Conservation (phyloP, 2,113 vertebrate species). For the Gymnobelideus leadbeateri region DNA sequence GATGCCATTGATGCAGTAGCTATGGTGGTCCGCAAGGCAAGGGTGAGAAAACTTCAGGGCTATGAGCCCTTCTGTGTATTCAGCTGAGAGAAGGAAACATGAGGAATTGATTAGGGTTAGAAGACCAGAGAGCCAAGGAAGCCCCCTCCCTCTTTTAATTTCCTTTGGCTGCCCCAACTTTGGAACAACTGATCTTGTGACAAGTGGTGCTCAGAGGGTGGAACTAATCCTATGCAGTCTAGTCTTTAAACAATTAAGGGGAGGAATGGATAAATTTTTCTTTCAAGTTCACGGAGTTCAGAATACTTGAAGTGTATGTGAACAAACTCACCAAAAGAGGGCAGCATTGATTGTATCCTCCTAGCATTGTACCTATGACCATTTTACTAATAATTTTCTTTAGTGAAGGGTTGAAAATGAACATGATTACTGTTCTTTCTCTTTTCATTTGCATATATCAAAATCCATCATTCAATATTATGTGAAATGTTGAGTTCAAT, state of each 20-base stretch:
- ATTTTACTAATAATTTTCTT: fast-evolving
- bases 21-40: constrained; percentile 84
- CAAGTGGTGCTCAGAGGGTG: not conserved
- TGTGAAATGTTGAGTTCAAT: not conserved
- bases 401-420: not conserved
- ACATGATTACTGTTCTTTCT: not conserved
- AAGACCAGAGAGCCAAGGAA: too few species aligned
- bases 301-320: not conserved
- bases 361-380: not conserved
- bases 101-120: not conserved
- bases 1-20: constrained; percentile 85
- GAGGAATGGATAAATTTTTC: not conserved
- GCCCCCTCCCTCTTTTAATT: not conserved
- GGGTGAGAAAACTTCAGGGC: constrained; percentile 83
- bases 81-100: constrained; percentile 65
- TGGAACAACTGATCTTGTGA: not conserved
- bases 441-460: not conserved
- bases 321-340: constrained; percentile 74
- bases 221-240: not conserved
- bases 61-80: constrained; percentile 74
- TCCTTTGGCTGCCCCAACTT: not conserved
- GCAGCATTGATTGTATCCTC: constrained; percentile 69
- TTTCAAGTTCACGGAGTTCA: constrained; percentile 7
- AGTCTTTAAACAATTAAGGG: not conserved
- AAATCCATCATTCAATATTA: not conserved